phyloP scores from a whole-genome alignment of 1,140 invertebrate species.

The Platyura marginata region DNA sequence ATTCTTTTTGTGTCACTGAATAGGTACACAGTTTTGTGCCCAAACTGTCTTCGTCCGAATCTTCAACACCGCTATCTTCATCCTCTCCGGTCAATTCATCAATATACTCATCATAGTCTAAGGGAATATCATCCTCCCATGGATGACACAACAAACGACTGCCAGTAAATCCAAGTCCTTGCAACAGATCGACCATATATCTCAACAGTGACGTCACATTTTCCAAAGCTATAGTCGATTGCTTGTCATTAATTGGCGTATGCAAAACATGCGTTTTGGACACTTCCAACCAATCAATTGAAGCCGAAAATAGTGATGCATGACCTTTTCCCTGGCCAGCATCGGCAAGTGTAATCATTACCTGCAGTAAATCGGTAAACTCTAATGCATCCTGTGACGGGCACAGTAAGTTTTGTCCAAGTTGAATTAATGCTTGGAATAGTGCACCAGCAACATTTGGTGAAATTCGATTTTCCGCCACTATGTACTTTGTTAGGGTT shows the following conservation, averaged over 20 bases:
- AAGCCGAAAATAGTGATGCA: slow-evolving; percentile 56
- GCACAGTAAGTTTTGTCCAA: slow-evolving; percentile 48
- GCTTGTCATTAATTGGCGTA: slow-evolving; percentile 27
- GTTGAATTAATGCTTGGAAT: slow-evolving; percentile 53
- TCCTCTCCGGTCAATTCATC: slow-evolving; percentile 76
- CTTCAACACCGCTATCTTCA: slow-evolving; percentile 79
- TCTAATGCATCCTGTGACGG: slow-evolving; percentile 45
- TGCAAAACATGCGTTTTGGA: slow-evolving; percentile 40
- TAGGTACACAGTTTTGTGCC: slow-evolving; percentile 93
- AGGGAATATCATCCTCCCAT: slow-evolving; percentile 58
- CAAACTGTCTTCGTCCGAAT: slow-evolving; percentile 89
- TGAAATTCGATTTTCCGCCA: slow-evolving; percentile 47
- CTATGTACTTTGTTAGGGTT: slow-evolving; percentile 52
- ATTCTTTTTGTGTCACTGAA: slow-evolving; percentile 91
- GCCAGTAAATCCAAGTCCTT: slow-evolving; percentile 19
- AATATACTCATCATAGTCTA: slow-evolving; percentile 46
- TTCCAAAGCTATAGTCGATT: slow-evolving; percentile 8
- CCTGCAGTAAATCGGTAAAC: slow-evolving; percentile 64
- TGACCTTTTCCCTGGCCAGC: slow-evolving; percentile 61
- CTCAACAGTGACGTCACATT: slow-evolving; percentile 22
- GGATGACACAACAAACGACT: slow-evolving; percentile 48
- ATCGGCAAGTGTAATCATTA: slow-evolving; percentile 56
- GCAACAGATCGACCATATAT: slow-evolving; percentile 31
- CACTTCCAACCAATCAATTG: slow-evolving; percentile 57
- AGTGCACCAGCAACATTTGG: slow-evolving; percentile 54